A percentile compares a stretch with the other conserved stretches of the same genome.
Conservation (phyloP, 2,113 vertebrate genomes). For the Seriola rivoliana region DNA sequence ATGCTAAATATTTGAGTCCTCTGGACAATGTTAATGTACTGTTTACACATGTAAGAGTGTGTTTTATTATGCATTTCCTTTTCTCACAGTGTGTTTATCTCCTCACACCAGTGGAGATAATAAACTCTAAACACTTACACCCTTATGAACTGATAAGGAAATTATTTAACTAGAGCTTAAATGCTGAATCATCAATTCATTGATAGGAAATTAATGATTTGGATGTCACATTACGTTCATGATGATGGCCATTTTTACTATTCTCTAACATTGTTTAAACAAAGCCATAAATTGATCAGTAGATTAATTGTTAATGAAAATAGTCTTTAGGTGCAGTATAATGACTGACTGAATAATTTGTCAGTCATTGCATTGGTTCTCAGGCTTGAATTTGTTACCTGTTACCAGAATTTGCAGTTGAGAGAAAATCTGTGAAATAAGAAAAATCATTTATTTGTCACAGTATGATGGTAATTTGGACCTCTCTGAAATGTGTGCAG, state of each 20-base stretch:
- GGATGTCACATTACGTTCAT: too few species aligned
- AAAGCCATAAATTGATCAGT: not conserved
- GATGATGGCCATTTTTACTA: too few species aligned
- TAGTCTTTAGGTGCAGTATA: not conserved
- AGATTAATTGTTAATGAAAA: not conserved
- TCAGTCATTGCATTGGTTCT: too few species aligned
- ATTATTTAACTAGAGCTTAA: not conserved
- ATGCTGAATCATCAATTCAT: not conserved
- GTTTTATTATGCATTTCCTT: too few species aligned
- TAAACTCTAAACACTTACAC: not conserved
- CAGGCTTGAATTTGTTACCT: not conserved
- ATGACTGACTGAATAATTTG: too few species aligned
- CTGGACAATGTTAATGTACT: too few species aligned
- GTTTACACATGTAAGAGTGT: too few species aligned
- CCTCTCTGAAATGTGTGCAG: not conserved
- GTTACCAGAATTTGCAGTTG: not conserved
- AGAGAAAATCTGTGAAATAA: not conserved
- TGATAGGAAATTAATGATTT: too few species aligned
- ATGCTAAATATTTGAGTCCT: too few species aligned
- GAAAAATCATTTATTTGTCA: not conserved
- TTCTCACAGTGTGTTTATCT: too few species aligned
- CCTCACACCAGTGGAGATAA: too few species aligned
- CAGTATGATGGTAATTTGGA: not conserved
- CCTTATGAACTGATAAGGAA: not conserved
- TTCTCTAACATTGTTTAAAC: too few species aligned